phyloP scores from a whole-genome alignment of 2,797 vertebrate species.

The Pantherophis alleghaniensis region DNA sequence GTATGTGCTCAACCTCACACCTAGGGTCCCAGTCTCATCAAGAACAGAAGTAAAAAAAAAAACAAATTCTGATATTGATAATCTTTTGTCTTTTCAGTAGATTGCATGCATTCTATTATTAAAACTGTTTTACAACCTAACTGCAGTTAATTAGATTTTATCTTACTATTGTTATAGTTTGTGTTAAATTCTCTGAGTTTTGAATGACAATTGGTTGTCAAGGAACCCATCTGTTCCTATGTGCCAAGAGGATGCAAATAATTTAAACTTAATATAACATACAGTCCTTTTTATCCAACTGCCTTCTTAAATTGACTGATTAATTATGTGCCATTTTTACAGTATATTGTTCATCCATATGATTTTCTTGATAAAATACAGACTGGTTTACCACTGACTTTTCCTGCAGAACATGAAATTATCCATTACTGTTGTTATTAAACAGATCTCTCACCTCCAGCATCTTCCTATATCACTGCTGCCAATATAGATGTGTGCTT shows the following conservation, averaged over 20 bases:
- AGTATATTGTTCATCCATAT: neutral
- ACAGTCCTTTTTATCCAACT: neutral
- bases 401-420: neutral
- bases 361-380: neutral
- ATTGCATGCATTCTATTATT: neutral
- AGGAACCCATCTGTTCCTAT: neutral
- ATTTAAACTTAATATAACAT: neutral
- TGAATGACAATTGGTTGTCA: neutral
- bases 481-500: neutral
- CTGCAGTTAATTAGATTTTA: neutral
- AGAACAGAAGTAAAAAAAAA: neutral
- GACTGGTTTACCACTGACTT: neutral
- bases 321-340: neutral
- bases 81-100: neutral
- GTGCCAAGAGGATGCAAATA: neutral
- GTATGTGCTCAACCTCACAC: neutral
- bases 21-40: neutral
- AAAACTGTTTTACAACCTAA: neutral
- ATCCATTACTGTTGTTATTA: neutral
- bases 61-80: neutral
- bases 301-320: neutral
- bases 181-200: neutral
- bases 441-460: neutral
- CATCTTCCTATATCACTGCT: neutral
- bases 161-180: neutral